Conservation (phyloP, 1,140 invertebrate species). For the Vanessa tameamea region DNA sequence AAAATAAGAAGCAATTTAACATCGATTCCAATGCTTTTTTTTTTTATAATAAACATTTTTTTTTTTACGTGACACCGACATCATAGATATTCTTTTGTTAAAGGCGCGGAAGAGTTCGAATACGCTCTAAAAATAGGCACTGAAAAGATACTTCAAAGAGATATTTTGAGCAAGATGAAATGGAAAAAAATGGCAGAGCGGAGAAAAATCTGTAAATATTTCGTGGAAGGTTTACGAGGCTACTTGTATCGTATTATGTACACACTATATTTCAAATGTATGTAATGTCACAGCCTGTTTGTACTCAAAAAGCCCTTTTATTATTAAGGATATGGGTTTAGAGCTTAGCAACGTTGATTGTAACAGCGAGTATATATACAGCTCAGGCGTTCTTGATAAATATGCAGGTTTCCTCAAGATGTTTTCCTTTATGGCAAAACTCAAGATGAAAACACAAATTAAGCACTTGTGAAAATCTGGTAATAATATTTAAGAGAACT, state of each 20-base stretch:
- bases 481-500: too few species aligned
- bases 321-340: too few species aligned
- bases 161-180: conserved; percentile 36
- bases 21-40: conserved; percentile 14
- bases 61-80: neutral
- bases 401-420: too few species aligned
- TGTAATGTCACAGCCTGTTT: too few species aligned
- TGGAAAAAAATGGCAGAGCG: conserved; percentile 41
- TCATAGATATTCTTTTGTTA: neutral
- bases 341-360: too few species aligned
- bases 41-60: conserved; percentile 2
- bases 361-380: too few species aligned
- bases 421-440: too few species aligned
- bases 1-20: neutral
- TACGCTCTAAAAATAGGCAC: conserved; percentile 25
- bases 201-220: conserved; percentile 24
- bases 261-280: too few species aligned
- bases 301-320: too few species aligned
- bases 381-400: too few species aligned
- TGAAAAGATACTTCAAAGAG: conserved; percentile 39
- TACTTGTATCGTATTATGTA: neutral
- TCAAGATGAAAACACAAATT: too few species aligned
- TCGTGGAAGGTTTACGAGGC: conserved; percentile 28
- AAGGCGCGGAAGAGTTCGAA: neutral
- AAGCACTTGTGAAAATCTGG: too few species aligned